Evolutionary conservation across 2,888 invertebrate genomes (phyloP).

Genomic region (Heliconius aoede): DNA sequence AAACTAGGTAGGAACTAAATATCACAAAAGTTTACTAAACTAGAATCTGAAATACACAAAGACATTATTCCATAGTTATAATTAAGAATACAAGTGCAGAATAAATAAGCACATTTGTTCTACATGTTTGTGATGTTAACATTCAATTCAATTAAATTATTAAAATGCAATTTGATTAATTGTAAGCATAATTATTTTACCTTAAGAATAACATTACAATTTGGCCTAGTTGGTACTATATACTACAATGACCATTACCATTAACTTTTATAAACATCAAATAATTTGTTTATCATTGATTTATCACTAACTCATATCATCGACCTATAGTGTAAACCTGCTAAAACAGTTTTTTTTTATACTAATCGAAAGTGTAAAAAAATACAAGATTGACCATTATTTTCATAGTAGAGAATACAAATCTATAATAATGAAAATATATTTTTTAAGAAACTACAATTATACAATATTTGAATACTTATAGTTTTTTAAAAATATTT

Average conservation of each 20-base stretch:
- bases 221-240: constrained; percentile 4
- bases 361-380: too few relatives aligned
- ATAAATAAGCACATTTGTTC: neutral
- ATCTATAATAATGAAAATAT: too few relatives aligned
- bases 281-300: neutral
- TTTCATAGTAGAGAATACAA: too few relatives aligned
- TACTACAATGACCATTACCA: neutral
- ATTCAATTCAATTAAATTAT: neutral
- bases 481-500: too few relatives aligned
- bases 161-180: constrained; percentile 12
- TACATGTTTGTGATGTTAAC: neutral
- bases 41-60: neutral
- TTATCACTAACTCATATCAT: neutral
- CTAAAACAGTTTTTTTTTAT: too few relatives aligned
- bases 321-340: too few relatives aligned
- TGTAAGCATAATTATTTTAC: neutral
- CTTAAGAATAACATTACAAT: constrained; percentile 3
- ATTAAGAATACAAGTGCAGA: neutral
- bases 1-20: constrained; percentile 32
- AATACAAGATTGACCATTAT: too few relatives aligned
- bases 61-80: neutral
- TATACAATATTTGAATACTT: too few relatives aligned
- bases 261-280: neutral
- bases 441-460: too few relatives aligned
- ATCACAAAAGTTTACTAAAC: constrained; percentile 22